These are phyloP conservation scores for Campylomormyrus numenius DNA, from an alignment of 2,113 vertebrate genomes.

Conservation along the genomic window DNA sequence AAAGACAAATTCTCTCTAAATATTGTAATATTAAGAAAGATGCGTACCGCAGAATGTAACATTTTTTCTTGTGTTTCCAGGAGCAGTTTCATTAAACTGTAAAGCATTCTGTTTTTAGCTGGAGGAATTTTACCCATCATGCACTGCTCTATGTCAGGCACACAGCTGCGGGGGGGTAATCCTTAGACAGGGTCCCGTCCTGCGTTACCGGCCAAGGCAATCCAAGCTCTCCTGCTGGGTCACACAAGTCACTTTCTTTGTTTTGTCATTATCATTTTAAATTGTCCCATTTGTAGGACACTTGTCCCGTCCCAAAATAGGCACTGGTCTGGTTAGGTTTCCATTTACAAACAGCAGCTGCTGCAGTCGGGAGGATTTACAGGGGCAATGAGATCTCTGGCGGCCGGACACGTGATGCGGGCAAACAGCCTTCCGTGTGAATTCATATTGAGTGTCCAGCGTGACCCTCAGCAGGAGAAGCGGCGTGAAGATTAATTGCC, in stretches of 20 bases:
- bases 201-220: too few species aligned
- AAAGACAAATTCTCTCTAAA: not conserved
- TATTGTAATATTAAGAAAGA: not conserved
- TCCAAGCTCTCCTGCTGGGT: not conserved
- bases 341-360: conserved; percentile 46
- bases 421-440: not conserved
- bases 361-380: conserved; percentile 32
- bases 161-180: not conserved
- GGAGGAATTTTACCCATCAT: not conserved
- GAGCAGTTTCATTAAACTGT: not conserved
- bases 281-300: not conserved
- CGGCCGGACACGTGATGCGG: conserved; percentile 36
- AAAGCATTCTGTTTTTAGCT: not conserved
- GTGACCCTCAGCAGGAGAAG: not conserved
- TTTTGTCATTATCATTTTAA: not conserved
- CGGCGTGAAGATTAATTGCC: not conserved
- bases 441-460: not conserved
- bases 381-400: conserved; percentile 52
- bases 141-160: not conserved
- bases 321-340: conserved; percentile 37
- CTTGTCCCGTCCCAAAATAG: not conserved
- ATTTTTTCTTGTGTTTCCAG: not conserved
- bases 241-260: not conserved
- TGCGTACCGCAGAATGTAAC: not conserved
- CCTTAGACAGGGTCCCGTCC: not conserved